Conservation (phyloP, 1,140 invertebrate genomes). For the Eciton burchellii region DNA sequence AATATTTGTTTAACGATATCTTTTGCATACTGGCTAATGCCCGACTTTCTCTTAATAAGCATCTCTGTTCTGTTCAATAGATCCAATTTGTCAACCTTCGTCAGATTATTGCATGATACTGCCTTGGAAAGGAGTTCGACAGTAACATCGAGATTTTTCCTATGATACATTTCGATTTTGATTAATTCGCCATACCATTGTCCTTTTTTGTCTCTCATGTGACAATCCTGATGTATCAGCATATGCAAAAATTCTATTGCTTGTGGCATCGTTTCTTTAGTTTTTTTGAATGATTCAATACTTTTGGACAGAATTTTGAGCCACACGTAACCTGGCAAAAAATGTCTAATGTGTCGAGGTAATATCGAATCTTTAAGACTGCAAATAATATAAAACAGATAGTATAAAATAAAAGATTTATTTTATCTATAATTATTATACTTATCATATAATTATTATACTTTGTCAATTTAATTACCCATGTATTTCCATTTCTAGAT, state of each 20-base stretch:
- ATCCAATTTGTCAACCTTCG: constrained; percentile 69
- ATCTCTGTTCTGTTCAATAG: constrained; percentile 74
- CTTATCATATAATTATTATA: not conserved
- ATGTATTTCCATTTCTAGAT: not conserved
- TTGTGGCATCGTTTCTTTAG: constrained; percentile 55
- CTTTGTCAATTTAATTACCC: constrained; percentile 3
- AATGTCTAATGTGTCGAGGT: constrained; percentile 77
- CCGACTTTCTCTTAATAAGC: constrained; percentile 69
- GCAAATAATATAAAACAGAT: constrained; percentile 17
- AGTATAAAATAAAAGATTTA: constrained; percentile 17
- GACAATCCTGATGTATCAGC: constrained; percentile 74
- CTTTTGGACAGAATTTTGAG: constrained; percentile 79
- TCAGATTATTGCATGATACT: constrained; percentile 65
- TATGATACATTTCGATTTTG: constrained; percentile 77
- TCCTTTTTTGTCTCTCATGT: constrained; percentile 69
- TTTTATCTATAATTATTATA: constrained; percentile 19
- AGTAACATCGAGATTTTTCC: constrained; percentile 74
- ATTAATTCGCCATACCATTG: constrained; percentile 79
- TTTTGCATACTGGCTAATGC: constrained; percentile 44
- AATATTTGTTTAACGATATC: constrained; percentile 7
- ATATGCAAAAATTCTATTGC: constrained; percentile 70
- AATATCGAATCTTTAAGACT: constrained; percentile 62
- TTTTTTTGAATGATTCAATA: constrained; percentile 80
- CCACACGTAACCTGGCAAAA: constrained; percentile 76
- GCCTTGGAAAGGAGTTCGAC: constrained; percentile 71